phyloP scores from a whole-genome alignment of 2,888 invertebrate species.

The Lepidochitona cinerea region DNA sequence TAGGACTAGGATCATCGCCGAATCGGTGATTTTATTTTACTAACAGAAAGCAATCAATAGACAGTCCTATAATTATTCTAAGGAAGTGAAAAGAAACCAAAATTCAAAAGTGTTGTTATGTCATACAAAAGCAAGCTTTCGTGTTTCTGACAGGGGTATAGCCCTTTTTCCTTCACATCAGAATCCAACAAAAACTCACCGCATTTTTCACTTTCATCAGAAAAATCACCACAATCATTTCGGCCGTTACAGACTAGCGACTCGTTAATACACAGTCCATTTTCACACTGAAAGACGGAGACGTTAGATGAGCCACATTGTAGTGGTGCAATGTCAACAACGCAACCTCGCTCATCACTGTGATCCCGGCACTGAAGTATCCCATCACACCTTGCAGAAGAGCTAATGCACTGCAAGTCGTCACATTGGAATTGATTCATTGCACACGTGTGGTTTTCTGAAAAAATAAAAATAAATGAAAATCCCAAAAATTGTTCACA shows the following conservation, averaged over 20 bases:
- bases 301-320: conserved; percentile 32
- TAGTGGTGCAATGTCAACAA: conserved; percentile 12
- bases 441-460: conserved; percentile 36
- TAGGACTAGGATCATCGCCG: no score
- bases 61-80: no score
- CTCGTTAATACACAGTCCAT: conserved; percentile 55
- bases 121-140: no score
- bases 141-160: no score
- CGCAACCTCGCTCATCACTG: conserved; percentile 58
- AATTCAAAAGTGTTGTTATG: no score
- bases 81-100: no score
- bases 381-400: conserved; percentile 81
- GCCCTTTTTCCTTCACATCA: no score
- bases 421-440: conserved; percentile 78
- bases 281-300: conserved; percentile 47
- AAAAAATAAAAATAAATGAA: no score
- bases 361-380: conserved; percentile 55
- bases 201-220: conserved; percentile 58
- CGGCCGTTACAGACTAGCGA: conserved; percentile 45
- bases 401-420: conserved; percentile 80
- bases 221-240: conserved; percentile 56
- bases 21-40: no score
- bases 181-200: no score
- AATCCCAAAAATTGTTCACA: no score
- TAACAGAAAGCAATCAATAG: no score